Conservation (phyloP, 2,797 vertebrate species). For the Nyctalus aviator region DNA sequence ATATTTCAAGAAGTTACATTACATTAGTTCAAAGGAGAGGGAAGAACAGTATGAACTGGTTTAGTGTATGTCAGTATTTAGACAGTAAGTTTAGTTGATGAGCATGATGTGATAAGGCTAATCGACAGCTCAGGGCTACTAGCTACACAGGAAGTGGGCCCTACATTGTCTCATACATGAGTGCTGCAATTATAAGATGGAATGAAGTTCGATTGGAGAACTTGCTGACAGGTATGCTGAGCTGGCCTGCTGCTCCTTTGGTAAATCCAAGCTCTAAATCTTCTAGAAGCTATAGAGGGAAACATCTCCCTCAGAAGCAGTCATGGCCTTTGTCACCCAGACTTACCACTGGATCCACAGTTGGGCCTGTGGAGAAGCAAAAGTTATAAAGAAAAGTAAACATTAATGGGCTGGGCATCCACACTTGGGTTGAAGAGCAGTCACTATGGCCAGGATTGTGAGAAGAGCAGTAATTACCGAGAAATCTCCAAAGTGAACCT, state of each 20-base stretch:
- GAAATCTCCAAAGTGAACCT: not conserved
- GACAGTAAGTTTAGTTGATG: not conserved
- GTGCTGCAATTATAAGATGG: not conserved
- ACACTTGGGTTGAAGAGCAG: not conserved
- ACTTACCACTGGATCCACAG: not conserved
- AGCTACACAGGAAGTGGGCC: not conserved
- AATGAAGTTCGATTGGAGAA: not conserved
- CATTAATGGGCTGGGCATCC: not conserved
- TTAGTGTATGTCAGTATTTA: not conserved
- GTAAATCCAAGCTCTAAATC: not conserved
- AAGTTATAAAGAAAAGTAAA: not conserved
- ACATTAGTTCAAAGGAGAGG: not conserved
- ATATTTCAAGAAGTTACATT: not conserved
- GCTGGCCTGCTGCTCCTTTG: not conserved
- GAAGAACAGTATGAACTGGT: not conserved
- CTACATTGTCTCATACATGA: not conserved
- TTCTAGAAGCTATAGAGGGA: not conserved
- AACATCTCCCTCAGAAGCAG: not conserved
- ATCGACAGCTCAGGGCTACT: not conserved
- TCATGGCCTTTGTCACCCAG: not conserved
- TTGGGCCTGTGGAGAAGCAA: not conserved
- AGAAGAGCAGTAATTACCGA: not conserved
- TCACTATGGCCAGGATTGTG: not conserved
- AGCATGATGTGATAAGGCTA: not conserved
- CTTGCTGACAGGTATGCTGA: not conserved